phyloP scores from a whole-genome alignment of 2,888 invertebrate species.

The Opisthograptis luteolata region DNA sequence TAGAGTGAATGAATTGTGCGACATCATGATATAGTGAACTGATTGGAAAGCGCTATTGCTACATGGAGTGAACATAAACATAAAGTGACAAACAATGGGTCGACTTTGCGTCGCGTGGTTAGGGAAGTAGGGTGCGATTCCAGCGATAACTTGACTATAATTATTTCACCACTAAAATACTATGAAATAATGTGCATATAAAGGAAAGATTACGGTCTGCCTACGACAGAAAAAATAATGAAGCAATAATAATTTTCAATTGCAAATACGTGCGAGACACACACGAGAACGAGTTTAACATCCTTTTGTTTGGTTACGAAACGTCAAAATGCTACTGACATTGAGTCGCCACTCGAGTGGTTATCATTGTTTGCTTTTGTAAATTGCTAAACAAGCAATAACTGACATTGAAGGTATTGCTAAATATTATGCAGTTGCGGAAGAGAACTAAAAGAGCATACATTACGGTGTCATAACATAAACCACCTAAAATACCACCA shows the following conservation, averaged over 20 bases:
- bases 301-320: constrained; percentile 45
- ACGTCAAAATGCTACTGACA: constrained; percentile 48
- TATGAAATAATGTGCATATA: constrained; percentile 16
- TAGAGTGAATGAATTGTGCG: constrained; percentile 47
- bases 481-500: constrained; percentile 50
- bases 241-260: constrained; percentile 23
- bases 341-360: constrained; percentile 49
- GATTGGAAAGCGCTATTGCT: constrained; percentile 39
- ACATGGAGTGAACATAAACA: constrained; percentile 52
- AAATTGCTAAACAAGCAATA: constrained; percentile 56
- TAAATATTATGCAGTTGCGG: constrained; percentile 48
- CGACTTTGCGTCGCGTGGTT: constrained; percentile 74
- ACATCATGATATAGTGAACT: constrained; percentile 47
- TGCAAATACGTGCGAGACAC: constrained; percentile 29
- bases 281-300: constrained; percentile 32
- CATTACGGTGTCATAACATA: constrained; percentile 40
- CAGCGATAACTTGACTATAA: constrained; percentile 25
- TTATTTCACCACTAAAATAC: constrained; percentile 21
- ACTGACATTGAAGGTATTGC: constrained; percentile 56
- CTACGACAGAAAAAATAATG: constrained; percentile 15
- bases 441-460: constrained; percentile 48
- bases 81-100: constrained; percentile 73
- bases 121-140: constrained; percentile 52
- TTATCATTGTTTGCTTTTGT: constrained; percentile 52
- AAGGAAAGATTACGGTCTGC: constrained; percentile 21